Evolutionary conservation across 2,113 vertebrate genomes (phyloP).

Genomic region (Nothocercus julius): DNA sequence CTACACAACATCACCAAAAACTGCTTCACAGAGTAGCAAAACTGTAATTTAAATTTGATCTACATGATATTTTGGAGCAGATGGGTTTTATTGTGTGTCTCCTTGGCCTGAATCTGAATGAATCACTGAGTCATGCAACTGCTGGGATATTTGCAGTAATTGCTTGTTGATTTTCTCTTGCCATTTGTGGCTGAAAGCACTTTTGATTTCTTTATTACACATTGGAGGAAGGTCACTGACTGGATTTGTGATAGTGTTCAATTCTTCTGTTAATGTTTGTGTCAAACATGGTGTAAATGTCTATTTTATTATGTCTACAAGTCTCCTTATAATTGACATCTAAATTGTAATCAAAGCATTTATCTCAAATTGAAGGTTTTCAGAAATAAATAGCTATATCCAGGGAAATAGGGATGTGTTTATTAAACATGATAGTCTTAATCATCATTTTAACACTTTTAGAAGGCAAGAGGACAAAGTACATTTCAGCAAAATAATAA

Average conservation of each 20-base stretch:
- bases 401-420: neutral
- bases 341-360: slow-evolving; percentile 35
- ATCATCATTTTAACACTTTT: neutral
- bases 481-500: neutral
- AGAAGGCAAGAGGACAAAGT: neutral
- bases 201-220: slow-evolving; percentile 62
- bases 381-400: neutral
- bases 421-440: neutral
- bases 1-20: neutral
- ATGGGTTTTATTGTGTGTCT: slow-evolving; percentile 31
- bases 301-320: slow-evolving; percentile 9
- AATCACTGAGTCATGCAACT: slow-evolving; percentile 26
- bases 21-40: neutral
- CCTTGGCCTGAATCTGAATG: slow-evolving; percentile 40
- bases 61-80: slow-evolving; percentile 36
- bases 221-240: slow-evolving; percentile 43
- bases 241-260: slow-evolving; percentile 47
- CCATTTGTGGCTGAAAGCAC: slow-evolving; percentile 44
- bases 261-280: slow-evolving; percentile 7
- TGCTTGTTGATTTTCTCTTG: slow-evolving; percentile 59
- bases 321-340: slow-evolving; percentile 31
- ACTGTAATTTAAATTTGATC: slow-evolving; percentile 37
- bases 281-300: neutral
- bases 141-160: slow-evolving; percentile 40
- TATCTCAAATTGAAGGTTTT: slow-evolving; percentile 30